phyloP scores from a whole-genome alignment of 2,797 vertebrate genomes.

The Enteromius argenteus region DNA sequence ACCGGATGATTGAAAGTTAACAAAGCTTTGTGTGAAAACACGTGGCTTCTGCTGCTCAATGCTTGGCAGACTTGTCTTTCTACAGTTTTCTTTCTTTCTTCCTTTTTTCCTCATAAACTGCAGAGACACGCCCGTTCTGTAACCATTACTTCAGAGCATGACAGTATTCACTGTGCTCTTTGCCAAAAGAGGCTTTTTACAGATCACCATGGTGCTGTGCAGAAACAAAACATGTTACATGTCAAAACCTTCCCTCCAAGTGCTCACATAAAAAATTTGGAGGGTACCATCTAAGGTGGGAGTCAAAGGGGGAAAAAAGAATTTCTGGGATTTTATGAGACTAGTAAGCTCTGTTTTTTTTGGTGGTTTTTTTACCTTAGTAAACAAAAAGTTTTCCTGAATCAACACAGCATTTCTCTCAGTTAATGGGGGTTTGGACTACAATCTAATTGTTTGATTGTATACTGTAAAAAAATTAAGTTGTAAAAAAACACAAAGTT shows the following conservation, averaged over 20 bases:
- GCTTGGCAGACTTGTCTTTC: slow-evolving; percentile 61
- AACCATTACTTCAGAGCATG: slow-evolving; percentile 71
- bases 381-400: neutral
- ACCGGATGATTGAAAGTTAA: slow-evolving; percentile 14
- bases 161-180: slow-evolving; percentile 59
- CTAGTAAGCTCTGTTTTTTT: neutral
- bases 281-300: neutral
- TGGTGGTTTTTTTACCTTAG: neutral
- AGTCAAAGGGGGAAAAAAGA: neutral
- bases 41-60: slow-evolving; percentile 30
- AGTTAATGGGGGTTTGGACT: neutral
- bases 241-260: neutral
- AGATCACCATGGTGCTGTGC: slow-evolving; percentile 38
- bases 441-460: neutral
- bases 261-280: neutral
- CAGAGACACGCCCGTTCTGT: slow-evolving; percentile 76
- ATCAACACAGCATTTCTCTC: neutral
- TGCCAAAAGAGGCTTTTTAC: slow-evolving; percentile 47
- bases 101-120: slow-evolving; percentile 61
- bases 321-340: neutral
- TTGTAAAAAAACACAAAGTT: neutral
- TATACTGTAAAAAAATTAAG: neutral
- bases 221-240: slow-evolving; percentile 34
- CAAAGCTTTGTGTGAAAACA: slow-evolving; percentile 44
- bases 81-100: slow-evolving; percentile 64